These are phyloP conservation scores for Halichoerus grypus DNA, from an alignment of 2,113 vertebrate species.

Conservation along the genomic window DNA sequence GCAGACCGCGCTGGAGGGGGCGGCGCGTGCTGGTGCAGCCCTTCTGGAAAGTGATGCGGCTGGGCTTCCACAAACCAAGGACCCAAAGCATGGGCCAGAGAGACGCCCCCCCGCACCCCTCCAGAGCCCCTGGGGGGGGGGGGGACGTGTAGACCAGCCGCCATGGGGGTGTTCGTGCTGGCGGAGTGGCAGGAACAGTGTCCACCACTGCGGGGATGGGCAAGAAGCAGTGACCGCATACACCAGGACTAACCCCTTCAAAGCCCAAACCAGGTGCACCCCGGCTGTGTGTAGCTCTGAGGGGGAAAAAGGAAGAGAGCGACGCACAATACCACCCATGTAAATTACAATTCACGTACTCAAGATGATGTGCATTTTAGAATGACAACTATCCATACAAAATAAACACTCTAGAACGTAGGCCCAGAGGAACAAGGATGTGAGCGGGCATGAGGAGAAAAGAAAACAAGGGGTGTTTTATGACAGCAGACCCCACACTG, in stretches of 20 bases:
- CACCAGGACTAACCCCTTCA: neutral
- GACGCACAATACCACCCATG: neutral
- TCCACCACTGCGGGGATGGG: neutral
- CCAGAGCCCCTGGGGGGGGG: too few relatives aligned
- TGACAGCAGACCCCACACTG: neutral
- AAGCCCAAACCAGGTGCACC: neutral
- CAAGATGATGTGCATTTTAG: neutral
- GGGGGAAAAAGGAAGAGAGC: neutral
- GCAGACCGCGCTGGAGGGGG: neutral
- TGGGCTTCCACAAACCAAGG: neutral
- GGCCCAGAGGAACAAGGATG: neutral
- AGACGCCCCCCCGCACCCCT: neutral
- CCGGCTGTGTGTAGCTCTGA: rapidly evolving
- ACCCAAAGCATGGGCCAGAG: neutral
- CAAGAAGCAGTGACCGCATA: neutral
- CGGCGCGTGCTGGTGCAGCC: neutral
- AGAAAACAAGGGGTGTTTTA: neutral
- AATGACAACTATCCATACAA: neutral
- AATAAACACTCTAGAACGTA: neutral
- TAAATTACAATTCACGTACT: neutral
- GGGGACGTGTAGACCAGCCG: too few relatives aligned
- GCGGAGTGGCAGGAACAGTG: neutral
- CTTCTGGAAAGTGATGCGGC: neutral
- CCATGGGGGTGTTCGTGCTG: neutral
- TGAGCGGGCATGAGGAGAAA: neutral